phyloP scores from a whole-genome alignment of 2,888 invertebrate species.

The Trachelus stipa region DNA sequence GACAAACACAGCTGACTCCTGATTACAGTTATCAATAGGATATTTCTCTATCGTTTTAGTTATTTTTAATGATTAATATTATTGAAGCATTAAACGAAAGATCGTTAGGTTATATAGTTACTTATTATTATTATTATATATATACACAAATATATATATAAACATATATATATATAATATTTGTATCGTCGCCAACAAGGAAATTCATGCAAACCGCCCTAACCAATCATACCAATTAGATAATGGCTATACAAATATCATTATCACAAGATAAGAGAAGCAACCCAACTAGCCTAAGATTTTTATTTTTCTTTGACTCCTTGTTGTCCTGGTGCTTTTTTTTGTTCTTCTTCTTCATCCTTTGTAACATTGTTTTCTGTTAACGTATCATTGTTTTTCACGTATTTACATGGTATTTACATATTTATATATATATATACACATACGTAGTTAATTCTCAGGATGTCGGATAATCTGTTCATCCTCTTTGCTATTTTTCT shows the following conservation, averaged over 20 bases:
- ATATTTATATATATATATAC: too few relatives aligned
- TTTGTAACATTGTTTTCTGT: not conserved
- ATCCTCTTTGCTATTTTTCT: too few relatives aligned
- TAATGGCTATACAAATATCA: not conserved
- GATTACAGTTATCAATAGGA: conserved; percentile 49
- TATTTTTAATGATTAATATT: conserved; percentile 57
- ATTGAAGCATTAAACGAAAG: conserved; percentile 46
- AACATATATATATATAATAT: not conserved
- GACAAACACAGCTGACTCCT: conserved; percentile 44
- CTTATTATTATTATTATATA: conserved; percentile 29
- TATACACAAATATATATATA: conserved; percentile 27
- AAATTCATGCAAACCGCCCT: not conserved
- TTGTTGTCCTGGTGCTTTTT: not conserved
- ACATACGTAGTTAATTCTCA: not conserved
- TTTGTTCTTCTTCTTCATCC: not conserved
- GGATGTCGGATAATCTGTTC: not conserved
- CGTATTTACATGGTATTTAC: not conserved
- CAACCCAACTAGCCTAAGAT: not conserved
- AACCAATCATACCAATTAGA: not conserved
- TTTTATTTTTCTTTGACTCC: not conserved
- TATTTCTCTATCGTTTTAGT: conserved; percentile 53
- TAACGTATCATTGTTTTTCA: not conserved
- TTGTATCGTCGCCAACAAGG: not conserved
- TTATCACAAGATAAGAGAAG: not conserved
- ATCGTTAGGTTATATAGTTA: conserved; percentile 55